Base-by-base conservation (phyloP, 2,797 vertebrate genomes). In the Gobionotothen gibberifrons region DNA sequence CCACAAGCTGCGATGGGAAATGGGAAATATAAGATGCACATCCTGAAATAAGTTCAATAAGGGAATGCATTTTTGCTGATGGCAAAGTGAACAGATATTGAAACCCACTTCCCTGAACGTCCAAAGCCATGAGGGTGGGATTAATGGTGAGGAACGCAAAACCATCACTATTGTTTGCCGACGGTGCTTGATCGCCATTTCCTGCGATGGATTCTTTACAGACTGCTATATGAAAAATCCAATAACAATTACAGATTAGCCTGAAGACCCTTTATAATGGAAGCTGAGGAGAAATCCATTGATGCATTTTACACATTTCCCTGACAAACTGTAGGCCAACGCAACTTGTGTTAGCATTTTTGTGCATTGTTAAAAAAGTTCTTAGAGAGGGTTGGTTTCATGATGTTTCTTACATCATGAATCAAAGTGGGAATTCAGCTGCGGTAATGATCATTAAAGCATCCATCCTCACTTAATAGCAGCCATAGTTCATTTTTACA, bases 71-170 rank as follows among this genome's bases (percentile, higher is more conserved):
- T 79, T 56, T 56, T 65, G 48, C 77, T 57, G 26, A 21, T 29
- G 22, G 59, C 46, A 57, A 62, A 74, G 43, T 49, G 32, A 72
- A 59, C 62, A 21, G 56, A 76, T 69, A 84, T 74, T 76, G 60
- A 83, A 74, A 70, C 56, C 40, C 43, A 60, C 46, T 63, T 74
- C 8, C 46, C 36, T 78, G 48, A 36, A 53, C 6, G 47, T 64
- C 5, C 12, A 49, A 63, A 82, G 62, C 48, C 52, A 52, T 6
- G 11, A 12, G 36, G 36, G 32, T 51, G 32, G 10, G 68, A 69
- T 39, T 72, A 76, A 83, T 73, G 81, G 26, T 5, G 68, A 65
- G 53, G 78, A 85, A 81, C 69, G 14, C 26, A 17, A 46, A 64
- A 48, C 62, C 16, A 29, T 77, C 40, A 74, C 63, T 62, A 46